Evolutionary conservation across 1,140 invertebrate species (phyloP).

Genomic region (Panagrolaimus sp.): DNA sequence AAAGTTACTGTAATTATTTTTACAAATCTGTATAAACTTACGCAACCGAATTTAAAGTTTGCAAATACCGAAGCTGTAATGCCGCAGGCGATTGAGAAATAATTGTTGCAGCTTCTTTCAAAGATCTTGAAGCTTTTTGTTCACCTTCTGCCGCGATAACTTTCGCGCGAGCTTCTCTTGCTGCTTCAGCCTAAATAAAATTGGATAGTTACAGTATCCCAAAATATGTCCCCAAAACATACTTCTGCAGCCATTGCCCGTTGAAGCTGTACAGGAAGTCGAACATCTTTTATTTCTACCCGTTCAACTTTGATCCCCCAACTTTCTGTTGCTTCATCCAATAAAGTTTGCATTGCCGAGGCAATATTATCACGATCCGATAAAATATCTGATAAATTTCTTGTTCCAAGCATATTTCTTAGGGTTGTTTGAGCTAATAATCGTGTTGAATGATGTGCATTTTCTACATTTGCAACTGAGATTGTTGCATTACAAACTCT

Average conservation of each 20-base stretch:
- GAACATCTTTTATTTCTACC: constrained; percentile 76
- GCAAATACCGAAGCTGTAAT: constrained; percentile 70
- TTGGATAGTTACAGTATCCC: constrained; percentile 36
- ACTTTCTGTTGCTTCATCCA: constrained; percentile 67
- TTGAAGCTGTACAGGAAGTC: constrained; percentile 62
- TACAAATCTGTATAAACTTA: too few species aligned
- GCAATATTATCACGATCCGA: constrained; percentile 85
- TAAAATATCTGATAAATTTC: constrained; percentile 80
- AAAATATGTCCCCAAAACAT: constrained; percentile 50
- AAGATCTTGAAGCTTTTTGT: constrained; percentile 58
- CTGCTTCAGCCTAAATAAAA: neutral
- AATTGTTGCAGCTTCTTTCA: constrained; percentile 60
- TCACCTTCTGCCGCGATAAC: constrained; percentile 62
- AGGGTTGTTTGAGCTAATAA: constrained; percentile 1
- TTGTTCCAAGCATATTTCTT: constrained; percentile 76
- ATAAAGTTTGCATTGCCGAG: constrained; percentile 73
- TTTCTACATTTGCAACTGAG: neutral
- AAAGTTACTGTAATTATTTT: too few species aligned
- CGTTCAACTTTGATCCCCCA: constrained; percentile 77
- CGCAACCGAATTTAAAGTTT: constrained; percentile 62
- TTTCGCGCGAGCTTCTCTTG: constrained; percentile 49
- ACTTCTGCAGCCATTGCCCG: constrained; percentile 61
- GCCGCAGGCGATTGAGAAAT: constrained; percentile 72
- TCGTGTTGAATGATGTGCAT: neutral
- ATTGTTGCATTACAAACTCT: neutral